Evolutionary conservation across 2,888 invertebrate genomes (phyloP), one percentile per base, ranked within the genome.

Genomic region (Spicauda simplicius): DNA sequence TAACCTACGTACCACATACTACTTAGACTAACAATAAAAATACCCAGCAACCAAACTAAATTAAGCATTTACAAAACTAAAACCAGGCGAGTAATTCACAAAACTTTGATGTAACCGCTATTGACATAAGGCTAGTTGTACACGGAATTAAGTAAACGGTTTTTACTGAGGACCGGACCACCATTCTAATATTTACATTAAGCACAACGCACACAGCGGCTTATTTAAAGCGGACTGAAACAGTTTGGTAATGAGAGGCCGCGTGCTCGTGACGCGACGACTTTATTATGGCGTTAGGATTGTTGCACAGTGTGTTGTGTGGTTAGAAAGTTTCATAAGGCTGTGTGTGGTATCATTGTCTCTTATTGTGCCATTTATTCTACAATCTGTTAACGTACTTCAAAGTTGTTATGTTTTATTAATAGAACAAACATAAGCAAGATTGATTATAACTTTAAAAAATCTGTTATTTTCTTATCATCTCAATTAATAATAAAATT

Each of bases 221-320:
- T 83, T 83, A 86, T 86, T 86, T 82, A 83, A 82, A 83, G 82
- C 75, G 82, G 52, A 84, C 85, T 82, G 86, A 82, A 86, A 87
- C 88, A 81, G 86, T 87, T 87, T 83, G 83, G 83, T 88, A 90
- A 90, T 87, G 88, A 87, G 87, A 86, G 83, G 81, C 84, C 82
- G 83, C 5, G 84, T 88, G 89, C 83, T 80, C 84, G 87, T 88
- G 89, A 89, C 88, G 79, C 79, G 79, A 78, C 75, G 78, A 79
- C 86, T 88, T 90, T 90, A 90, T 89, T 86, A 88, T 87, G 76
- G 73, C 70, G 69, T 74, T 70, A 77, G 62, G 64, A 0, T 62
- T 55, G 72, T 53, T 14, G 2, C 63, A 75, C 78, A 85, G 18
- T 71, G 53, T 77, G 73, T 64, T 18, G 10, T 14, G 48, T 20